Conservation (phyloP, 1,140 invertebrate genomes). For the Eumaeus atala region DNA sequence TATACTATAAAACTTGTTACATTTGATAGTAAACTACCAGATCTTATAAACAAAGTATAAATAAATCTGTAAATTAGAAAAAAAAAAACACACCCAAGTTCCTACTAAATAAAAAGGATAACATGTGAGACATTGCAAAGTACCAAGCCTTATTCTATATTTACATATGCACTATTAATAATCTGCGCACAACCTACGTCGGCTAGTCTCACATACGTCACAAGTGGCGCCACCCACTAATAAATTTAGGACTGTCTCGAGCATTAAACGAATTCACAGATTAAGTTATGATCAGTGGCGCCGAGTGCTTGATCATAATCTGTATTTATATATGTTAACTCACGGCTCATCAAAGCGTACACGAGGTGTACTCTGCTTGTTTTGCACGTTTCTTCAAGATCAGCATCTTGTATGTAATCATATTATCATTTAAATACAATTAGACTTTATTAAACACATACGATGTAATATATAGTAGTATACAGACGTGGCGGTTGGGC, state of each 20-base stretch:
- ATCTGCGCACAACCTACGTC: constrained; percentile 8
- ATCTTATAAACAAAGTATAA: too few relatives aligned
- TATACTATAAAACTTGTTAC: too few relatives aligned
- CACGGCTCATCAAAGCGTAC: constrained; percentile 47
- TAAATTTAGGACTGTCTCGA: constrained; percentile 67
- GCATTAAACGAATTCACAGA: constrained; percentile 63
- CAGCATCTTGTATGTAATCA: too few relatives aligned
- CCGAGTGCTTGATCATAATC: constrained; percentile 58
- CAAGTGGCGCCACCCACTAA: constrained; percentile 60
- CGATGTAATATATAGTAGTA: too few relatives aligned
- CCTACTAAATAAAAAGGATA: too few relatives aligned
- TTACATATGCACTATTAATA: constrained; percentile 39
- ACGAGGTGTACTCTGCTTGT: constrained; percentile 34
- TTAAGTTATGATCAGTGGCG: constrained; percentile 59
- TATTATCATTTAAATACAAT: too few relatives aligned
- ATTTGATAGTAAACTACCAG: too few relatives aligned
- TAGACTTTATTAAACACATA: too few relatives aligned
- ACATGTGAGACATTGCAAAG: too few relatives aligned
- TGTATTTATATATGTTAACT: constrained; percentile 47
- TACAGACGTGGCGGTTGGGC: too few relatives aligned
- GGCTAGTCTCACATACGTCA: constrained; percentile 41
- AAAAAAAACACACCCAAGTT: too few relatives aligned
- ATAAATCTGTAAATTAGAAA: too few relatives aligned
- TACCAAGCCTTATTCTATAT: constrained; percentile 31
- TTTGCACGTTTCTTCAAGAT: constrained; percentile 26